A percentile compares a stretch with the other conserved stretches of the same genome.
Evolutionary conservation across 2,113 vertebrate species (phyloP).

Genomic region (Lichenostomus cassidix): DNA sequence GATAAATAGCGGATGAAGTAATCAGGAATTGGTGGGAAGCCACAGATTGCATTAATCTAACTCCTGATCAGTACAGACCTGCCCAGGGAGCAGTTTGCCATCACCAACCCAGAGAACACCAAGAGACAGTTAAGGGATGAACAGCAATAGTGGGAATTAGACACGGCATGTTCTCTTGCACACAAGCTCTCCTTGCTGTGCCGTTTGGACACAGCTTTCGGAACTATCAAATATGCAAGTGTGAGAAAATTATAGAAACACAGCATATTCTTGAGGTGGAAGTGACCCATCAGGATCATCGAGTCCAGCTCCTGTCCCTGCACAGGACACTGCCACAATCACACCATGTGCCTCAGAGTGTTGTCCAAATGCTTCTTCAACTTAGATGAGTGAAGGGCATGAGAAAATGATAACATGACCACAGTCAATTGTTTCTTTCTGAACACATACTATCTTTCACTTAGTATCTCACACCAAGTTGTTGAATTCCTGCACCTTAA

Average conservation of each 20-base stretch:
- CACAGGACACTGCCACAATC: background rate
- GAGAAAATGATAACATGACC: background rate
- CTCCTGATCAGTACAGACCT: background rate
- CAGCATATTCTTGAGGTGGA: background rate
- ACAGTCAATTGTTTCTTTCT: background rate
- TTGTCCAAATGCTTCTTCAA: too few relatives aligned
- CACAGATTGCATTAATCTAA: background rate
- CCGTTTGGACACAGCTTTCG: background rate
- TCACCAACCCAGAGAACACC: fast-evolving
- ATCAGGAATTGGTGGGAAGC: background rate
- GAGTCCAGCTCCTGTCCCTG: too few relatives aligned
- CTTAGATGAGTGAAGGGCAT: background rate
- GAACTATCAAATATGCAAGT: background rate
- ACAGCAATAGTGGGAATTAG: fast-evolving
- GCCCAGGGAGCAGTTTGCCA: background rate
- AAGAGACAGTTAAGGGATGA: background rate
- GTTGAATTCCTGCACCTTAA: background rate
- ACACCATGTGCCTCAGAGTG: too few relatives aligned
- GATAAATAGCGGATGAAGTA: background rate
- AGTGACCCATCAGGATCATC: background rate
- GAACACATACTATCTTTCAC: background rate
- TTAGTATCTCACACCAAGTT: background rate
- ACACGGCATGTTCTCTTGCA: fast-evolving
- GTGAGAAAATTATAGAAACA: background rate
- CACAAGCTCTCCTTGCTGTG: background rate